A percentile compares a stretch with the other conserved stretches of the same genome.
Evolutionary conservation across 2,888 invertebrate genomes (phyloP).

Genomic region (Ormyrus nitidulus): DNA sequence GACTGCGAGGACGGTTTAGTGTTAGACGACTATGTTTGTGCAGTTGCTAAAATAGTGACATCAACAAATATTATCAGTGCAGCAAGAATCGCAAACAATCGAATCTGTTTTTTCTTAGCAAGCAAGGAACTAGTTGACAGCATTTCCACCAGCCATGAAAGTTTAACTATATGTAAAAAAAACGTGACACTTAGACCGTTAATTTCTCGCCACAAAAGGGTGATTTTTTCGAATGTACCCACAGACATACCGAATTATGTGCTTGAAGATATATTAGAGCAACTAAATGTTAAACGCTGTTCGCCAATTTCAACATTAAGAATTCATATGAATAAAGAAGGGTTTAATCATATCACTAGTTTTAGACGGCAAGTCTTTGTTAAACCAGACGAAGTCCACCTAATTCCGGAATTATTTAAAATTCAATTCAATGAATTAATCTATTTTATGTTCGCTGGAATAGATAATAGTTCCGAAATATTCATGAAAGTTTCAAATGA

Average conservation of each 20-base stretch:
- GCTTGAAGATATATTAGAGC: constrained; percentile 33
- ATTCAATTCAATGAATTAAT: constrained; percentile 49
- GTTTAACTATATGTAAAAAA: constrained; percentile 50
- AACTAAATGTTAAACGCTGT: background rate
- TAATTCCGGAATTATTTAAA: constrained; percentile 54
- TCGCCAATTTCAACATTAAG: background rate
- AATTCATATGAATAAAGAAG: background rate
- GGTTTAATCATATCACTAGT: constrained; percentile 60
- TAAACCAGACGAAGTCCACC: constrained; percentile 48
- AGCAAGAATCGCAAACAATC: background rate
- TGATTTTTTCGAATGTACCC: constrained; percentile 62
- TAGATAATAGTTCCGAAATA: background rate
- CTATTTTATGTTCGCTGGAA: constrained; percentile 30
- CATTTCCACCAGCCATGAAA: constrained; percentile 42
- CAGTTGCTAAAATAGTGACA: background rate
- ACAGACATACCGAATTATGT: constrained; percentile 50
- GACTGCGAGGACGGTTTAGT: background rate
- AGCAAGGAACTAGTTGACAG: constrained; percentile 18
- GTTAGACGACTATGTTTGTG: background rate
- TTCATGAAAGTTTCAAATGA: background rate
- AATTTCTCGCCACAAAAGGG: constrained; percentile 22
- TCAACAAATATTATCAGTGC: background rate
- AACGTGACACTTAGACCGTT: constrained; percentile 34
- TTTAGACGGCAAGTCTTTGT: constrained; percentile 56
- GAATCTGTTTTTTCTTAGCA: constrained; percentile 41